Percentiles rank a stretch among this genome's conserved stretches.
phyloP scores from a whole-genome alignment of 1,140 invertebrate species.

The Venustaconcha ellipsiformis region DNA sequence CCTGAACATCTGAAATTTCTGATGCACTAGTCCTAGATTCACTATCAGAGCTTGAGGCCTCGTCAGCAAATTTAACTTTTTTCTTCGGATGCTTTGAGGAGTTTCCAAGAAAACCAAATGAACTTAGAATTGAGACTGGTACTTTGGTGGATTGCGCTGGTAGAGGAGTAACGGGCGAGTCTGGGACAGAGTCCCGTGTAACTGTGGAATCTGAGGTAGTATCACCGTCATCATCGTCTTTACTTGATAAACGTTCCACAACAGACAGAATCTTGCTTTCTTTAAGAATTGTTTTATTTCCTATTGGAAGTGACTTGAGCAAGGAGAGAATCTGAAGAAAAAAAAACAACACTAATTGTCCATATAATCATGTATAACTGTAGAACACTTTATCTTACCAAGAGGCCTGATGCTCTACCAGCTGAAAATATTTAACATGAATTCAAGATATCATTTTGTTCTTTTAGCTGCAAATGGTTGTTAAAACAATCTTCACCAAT shows the following conservation, averaged over 20 bases:
- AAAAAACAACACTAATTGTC: neutral
- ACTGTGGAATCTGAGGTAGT: constrained; percentile 12
- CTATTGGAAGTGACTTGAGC: constrained; percentile 84
- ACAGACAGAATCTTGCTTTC: constrained; percentile 84
- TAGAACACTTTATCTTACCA: too few relatives aligned
- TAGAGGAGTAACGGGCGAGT: constrained; percentile 19
- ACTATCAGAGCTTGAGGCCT: constrained; percentile 53
- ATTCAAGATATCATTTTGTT: too few relatives aligned
- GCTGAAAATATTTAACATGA: too few relatives aligned
- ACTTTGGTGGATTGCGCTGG: constrained; percentile 31
- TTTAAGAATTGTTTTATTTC: constrained; percentile 91
- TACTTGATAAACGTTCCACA: constrained; percentile 77
- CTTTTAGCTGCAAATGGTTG: too few relatives aligned
- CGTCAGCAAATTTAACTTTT: constrained; percentile 60
- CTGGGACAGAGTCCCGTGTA: constrained; percentile 15
- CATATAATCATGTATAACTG: too few relatives aligned
- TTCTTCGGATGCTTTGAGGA: constrained; percentile 41
- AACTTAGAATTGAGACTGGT: constrained; percentile 47
- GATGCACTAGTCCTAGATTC: constrained; percentile 46
- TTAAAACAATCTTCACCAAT: too few relatives aligned
- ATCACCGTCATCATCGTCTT: constrained; percentile 29
- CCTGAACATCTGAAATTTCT: constrained; percentile 29
- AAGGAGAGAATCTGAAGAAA: constrained; percentile 82
- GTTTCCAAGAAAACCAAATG: constrained; percentile 26
- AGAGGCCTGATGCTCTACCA: too few relatives aligned